Evolutionary conservation across 2,797 vertebrate genomes (phyloP), one percentile per base, ranked within the genome.

Genomic region (Gila robusta): DNA sequence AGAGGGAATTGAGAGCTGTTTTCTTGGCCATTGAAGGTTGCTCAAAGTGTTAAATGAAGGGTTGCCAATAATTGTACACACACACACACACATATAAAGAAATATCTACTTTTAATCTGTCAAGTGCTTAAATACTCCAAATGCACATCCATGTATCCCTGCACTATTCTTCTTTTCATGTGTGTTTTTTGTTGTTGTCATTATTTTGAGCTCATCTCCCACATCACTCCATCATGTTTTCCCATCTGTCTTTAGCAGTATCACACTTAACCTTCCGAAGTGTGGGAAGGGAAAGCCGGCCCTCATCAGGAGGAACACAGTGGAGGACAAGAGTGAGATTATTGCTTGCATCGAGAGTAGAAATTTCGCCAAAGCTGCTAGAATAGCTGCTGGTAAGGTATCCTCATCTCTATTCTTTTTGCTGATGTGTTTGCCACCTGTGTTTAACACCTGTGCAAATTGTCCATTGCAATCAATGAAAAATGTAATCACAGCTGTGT

Each of bases 301-400:
- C 19, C 94, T 99, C 82, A 97, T 98, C 87, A 96, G 98, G 86
- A 97, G 98, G 90, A 98, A 96, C 93, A 98, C 98, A 3, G 95
- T 98, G 91, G 98, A 99, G 72, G 97, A 99, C 93, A 96, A 98
- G 92, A 98, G 96, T 62, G 96, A 99, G 88, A 94, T 99, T 72
- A 98, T 99, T 83, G 98, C 98, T 70, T 99, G 98, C 88, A 99
- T 99, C 37, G 98, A 99, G 94, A 99, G 96, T 0, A 98, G 98
- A 72, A 98, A 99, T 91, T 99, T 99, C 83, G 98, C 98, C 90
- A 98, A 97, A 95, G 98, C 98, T 4, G 98, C 98, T 90, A 94
- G 98, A 86, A 98, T 99, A 28, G 97, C 98, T 54, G 98, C 98
- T 6, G 98, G 98, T 99, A 94, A 44, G 94, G 91, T 91, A 52